These are phyloP conservation scores for Ranitomeya imitator DNA, from an alignment of 2,113 vertebrate species.

Conservation along the genomic window DNA sequence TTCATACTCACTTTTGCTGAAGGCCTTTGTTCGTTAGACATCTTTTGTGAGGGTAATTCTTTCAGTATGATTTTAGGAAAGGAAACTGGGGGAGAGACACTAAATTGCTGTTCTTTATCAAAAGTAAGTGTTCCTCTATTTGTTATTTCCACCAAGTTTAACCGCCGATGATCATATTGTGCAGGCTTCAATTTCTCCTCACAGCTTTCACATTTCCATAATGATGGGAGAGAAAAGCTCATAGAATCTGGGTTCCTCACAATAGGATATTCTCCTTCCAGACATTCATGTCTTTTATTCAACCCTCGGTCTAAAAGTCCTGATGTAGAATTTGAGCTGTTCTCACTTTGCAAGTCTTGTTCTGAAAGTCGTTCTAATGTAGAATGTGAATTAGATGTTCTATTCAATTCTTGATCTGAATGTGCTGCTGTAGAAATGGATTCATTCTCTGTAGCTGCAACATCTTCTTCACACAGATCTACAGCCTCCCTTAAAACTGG, in stretches of 20 bases:
- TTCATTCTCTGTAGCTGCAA: not conserved
- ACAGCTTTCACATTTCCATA: not conserved
- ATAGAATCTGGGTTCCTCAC: not conserved
- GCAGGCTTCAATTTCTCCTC: not conserved
- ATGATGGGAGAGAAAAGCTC: not conserved
- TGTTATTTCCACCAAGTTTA: constrained; percentile 42
- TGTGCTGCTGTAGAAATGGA: not conserved
- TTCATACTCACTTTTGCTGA: not conserved
- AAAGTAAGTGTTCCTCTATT: constrained; percentile 16
- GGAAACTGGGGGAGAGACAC: not conserved
- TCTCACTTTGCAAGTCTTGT: not conserved
- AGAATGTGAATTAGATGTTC: not conserved
- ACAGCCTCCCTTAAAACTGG: constrained; percentile 61
- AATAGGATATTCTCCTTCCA: not conserved
- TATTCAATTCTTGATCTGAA: not conserved
- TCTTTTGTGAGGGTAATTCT: constrained; percentile 6
- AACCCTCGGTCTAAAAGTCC: not conserved
- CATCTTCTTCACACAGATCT: not conserved
- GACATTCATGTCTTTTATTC: not conserved
- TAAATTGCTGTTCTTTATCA: not conserved
- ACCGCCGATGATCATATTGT: not conserved
- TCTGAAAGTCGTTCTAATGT: not conserved
- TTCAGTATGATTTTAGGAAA: constrained; percentile 28
- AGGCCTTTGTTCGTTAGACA: fast-evolving
- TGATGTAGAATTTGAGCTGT: not conserved